A percentile compares a stretch with the other conserved stretches of the same genome.
Evolutionary conservation across 2,113 vertebrate genomes (phyloP).

Genomic region (Gasterosteus aculeatus): DNA sequence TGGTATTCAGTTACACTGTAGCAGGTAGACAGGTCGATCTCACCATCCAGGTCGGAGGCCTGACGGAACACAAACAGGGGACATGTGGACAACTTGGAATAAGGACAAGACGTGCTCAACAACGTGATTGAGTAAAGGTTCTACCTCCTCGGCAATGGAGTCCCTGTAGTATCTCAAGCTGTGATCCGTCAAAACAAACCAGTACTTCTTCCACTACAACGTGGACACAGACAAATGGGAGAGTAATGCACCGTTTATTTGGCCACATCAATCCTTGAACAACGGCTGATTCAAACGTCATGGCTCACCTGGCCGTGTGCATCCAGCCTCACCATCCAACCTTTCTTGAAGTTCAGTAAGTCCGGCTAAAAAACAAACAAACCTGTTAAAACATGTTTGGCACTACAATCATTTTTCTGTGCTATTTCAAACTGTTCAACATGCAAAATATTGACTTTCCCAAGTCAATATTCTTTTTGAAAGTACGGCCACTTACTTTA

Average conservation of each 20-base stretch:
- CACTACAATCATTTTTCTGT: no score
- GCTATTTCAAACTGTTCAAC: not conserved
- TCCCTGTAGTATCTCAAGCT: slow-evolving; percentile 86
- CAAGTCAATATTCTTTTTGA: not conserved
- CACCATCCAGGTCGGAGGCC: slow-evolving; percentile 85
- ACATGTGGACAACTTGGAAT: not conserved
- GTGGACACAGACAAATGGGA: not conserved
- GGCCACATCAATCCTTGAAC: no score
- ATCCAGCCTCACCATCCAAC: slow-evolving; percentile 87
- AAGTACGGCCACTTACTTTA: slow-evolving; percentile 13
- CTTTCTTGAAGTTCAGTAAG: slow-evolving; percentile 86
- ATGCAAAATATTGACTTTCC: slow-evolving; percentile 24
- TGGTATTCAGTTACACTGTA: slow-evolving; percentile 84
- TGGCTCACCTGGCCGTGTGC: slow-evolving; percentile 80
- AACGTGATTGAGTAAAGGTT: not conserved
- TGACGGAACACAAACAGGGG: slow-evolving; percentile 38
- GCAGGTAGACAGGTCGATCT: slow-evolving; percentile 84
- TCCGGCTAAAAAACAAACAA: slow-evolving; percentile 76
- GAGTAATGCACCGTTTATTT: not conserved
- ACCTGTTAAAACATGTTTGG: not conserved
- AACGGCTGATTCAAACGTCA: not conserved
- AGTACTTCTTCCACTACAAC: slow-evolving; percentile 84
- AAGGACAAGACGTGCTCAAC: not conserved
- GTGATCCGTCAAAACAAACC: slow-evolving; percentile 86
- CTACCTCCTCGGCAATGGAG: slow-evolving; percentile 85